phyloP scores from a whole-genome alignment of 2,888 invertebrate species.

The Polymixis flavicincta region DNA sequence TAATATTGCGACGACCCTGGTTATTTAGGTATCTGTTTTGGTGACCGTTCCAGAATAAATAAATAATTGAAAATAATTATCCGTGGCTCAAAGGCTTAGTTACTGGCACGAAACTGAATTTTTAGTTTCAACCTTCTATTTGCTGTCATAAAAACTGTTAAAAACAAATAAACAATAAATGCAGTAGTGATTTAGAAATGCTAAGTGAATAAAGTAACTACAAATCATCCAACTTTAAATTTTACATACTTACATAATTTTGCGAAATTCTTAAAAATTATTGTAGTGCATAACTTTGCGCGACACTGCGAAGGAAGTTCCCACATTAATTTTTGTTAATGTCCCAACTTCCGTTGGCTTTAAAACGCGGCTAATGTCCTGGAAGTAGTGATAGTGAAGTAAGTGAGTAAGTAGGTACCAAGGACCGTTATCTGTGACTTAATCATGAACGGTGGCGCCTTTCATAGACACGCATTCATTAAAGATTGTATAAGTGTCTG shows the following conservation, averaged over 20 bases:
- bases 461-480: slow-evolving; percentile 44
- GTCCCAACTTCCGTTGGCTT: slow-evolving; percentile 48
- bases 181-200: neutral
- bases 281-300: neutral
- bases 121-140: neutral
- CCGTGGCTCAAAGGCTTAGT: too few relatives aligned
- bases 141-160: neutral
- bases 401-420: neutral
- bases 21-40: too few relatives aligned
- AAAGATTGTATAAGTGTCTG: slow-evolving; percentile 3
- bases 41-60: too few relatives aligned
- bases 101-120: neutral
- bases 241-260: neutral
- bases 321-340: slow-evolving; percentile 49
- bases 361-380: slow-evolving; percentile 53
- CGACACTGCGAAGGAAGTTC: slow-evolving; percentile 33
- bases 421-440: slow-evolving; percentile 54
- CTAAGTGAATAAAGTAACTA: neutral
- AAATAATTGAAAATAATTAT: too few relatives aligned
- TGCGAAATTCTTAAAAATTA: neutral
- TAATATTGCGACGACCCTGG: too few relatives aligned
- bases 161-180: neutral
- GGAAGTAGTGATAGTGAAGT: slow-evolving; percentile 49
- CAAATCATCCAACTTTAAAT: neutral
- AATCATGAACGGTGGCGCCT: slow-evolving; percentile 60